Conservation (phyloP, 2,797 vertebrate genomes). For the Neoniphon sammara region DNA sequence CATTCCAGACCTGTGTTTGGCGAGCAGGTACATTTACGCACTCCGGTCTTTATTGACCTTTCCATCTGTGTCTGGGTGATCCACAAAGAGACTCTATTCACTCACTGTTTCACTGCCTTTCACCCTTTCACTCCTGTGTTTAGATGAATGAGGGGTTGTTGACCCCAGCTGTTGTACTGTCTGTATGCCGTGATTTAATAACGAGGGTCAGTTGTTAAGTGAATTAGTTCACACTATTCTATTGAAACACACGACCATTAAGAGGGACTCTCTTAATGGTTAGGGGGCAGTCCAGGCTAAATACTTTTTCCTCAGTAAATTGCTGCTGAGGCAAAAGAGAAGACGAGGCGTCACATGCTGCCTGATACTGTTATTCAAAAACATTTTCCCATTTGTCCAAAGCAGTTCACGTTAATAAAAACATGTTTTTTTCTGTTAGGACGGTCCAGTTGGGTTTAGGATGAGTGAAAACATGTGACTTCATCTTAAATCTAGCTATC, state of each 20-base stretch:
- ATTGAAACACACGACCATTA: constrained; percentile 30
- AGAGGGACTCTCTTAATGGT: constrained; percentile 26
- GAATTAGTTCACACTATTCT: constrained; percentile 45
- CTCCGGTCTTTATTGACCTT: constrained; percentile 31
- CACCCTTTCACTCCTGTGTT: constrained; percentile 29
- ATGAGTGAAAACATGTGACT: background rate
- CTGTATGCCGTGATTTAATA: constrained; percentile 51
- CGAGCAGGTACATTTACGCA: constrained; percentile 28
- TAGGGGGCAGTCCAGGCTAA: too few relatives aligned
- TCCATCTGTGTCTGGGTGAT: constrained; percentile 26
- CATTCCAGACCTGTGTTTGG: constrained; percentile 52
- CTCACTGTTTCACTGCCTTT: constrained; percentile 54
- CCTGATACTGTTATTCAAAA: too few relatives aligned
- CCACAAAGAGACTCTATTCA: constrained; percentile 37
- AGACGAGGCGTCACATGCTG: too few relatives aligned
- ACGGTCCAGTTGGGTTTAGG: background rate
- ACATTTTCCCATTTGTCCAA: too few relatives aligned
- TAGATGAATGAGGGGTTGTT: constrained; percentile 43
- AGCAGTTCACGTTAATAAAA: too few relatives aligned
- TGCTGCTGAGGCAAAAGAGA: too few relatives aligned
- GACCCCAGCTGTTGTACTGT: constrained; percentile 22
- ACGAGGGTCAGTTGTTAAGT: constrained; percentile 58
- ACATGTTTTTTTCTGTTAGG: too few relatives aligned
- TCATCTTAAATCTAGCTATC: background rate
- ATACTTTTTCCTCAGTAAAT: too few relatives aligned